Evolutionary conservation across 2,113 vertebrate species (phyloP), one percentile per base, ranked within the genome.

Genomic region (Calonectris borealis): DNA sequence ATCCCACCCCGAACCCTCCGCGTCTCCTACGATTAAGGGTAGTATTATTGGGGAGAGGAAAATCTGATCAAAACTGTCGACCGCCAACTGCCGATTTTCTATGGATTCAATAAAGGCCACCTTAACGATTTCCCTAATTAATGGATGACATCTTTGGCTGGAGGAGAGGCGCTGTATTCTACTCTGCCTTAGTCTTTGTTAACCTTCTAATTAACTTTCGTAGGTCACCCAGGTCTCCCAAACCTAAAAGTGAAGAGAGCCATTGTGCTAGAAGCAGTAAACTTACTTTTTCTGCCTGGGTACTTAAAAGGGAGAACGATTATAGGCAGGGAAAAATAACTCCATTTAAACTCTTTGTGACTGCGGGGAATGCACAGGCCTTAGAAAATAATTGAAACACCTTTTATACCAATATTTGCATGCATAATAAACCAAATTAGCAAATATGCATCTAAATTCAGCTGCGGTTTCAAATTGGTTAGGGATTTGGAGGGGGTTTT

Each of bases 41-140:
- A 97, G 98, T 98, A 98, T 99, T 99, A 98, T 88, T 97, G 98
- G 98, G 98, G 98, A 98, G 98, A 98, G 98, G 98, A 98, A 98
- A 99, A 98, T 98, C 98, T 99, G 99, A 99, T 99, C 99, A 99
- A 99, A 99, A 99, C 99, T 99, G 99, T 98, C 98, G 99, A 98
- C 99, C 98, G 99, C 99, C 99, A 99, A 99, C 99, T 98, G 98
- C 98, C 98, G 98, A 98, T 99, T 99, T 99, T 99, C 99, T 99
- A 99, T 99, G 99, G 98, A 98, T 99, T 99, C 99, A 99, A 99
- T 99, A 99, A 98, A 99, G 99, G 99, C 99, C 99, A 99, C 99
- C 99, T 99, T 99, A 99, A 99, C 99, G 99, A 99, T 99, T 99
- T 99, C 99, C 99, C 99, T 99, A 99, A 99, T 99, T 99, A 99